Conservation (phyloP, 1,140 invertebrate species). For the Pseudachorutes palmiensis region DNA sequence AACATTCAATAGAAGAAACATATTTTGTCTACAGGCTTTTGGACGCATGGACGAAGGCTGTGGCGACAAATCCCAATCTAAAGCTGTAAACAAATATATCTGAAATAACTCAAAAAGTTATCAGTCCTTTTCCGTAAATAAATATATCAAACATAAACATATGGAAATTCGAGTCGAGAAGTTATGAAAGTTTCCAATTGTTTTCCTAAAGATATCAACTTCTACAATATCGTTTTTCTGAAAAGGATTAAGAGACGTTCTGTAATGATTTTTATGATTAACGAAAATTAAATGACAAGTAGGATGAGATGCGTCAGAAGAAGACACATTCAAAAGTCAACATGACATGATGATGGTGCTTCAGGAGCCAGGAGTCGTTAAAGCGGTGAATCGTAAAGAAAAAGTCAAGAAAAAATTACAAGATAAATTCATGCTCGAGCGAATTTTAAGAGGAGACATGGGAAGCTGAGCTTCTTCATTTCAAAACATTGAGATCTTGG, state of each 20-base stretch:
- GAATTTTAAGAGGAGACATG: neutral
- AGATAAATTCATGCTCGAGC: neutral
- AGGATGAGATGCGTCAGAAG: neutral
- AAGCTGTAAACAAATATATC: too few species aligned
- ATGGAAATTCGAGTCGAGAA: neutral
- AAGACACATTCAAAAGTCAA: neutral
- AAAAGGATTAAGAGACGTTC: neutral
- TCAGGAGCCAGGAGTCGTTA: neutral
- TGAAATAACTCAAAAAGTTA: too few species aligned
- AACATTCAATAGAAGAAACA: too few species aligned
- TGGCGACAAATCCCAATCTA: too few species aligned
- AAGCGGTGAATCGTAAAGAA: neutral
- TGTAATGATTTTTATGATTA: neutral
- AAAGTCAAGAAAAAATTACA: neutral
- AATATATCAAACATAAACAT: too few species aligned
- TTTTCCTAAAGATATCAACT: neutral
- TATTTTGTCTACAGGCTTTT: too few species aligned
- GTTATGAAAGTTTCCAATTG: neutral
- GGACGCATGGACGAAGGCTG: too few species aligned
- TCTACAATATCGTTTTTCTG: neutral
- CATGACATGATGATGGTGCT: too few species aligned
- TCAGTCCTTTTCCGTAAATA: too few species aligned
- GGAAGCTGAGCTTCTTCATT: neutral
- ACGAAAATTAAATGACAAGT: neutral
- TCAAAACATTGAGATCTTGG: neutral